phyloP scores from a whole-genome alignment of 2,113 vertebrate genomes.

The Pogona vitticeps region DNA sequence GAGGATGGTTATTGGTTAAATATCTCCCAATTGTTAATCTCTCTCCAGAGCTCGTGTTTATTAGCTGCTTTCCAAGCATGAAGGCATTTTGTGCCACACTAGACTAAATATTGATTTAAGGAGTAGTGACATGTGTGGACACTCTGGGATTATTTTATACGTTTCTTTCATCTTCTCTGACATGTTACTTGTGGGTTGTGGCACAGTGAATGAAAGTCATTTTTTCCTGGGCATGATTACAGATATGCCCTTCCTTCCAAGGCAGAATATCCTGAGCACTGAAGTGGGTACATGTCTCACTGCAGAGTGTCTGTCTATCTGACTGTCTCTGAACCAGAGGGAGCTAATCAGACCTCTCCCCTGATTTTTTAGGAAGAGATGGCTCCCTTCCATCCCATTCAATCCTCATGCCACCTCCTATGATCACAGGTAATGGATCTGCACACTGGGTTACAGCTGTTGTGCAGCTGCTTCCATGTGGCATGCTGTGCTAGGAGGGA shows the following conservation, averaged over 20 bases:
- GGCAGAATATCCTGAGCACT: not conserved
- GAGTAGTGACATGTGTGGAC: slow-evolving; percentile 70
- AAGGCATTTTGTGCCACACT: slow-evolving; percentile 64
- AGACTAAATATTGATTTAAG: slow-evolving; percentile 62
- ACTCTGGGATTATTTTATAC: slow-evolving; percentile 67
- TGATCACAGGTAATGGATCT: slow-evolving; percentile 19
- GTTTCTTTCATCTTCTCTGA: slow-evolving; percentile 60
- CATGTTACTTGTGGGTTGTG: not conserved
- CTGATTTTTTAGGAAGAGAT: no score
- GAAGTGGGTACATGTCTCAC: not conserved
- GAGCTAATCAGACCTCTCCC: no score
- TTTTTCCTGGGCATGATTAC: not conserved
- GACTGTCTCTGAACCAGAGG: no score
- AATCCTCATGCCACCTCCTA: not conserved
- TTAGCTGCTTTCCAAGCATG: slow-evolving; percentile 68
- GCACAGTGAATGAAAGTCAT: not conserved
- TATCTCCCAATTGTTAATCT: slow-evolving; percentile 53
- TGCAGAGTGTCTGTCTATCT: fast-evolving
- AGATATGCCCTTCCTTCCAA: not conserved
- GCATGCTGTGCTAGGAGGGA: not conserved
- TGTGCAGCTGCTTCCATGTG: slow-evolving; percentile 1
- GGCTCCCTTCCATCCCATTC: no score
- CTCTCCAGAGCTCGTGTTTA: slow-evolving; percentile 69
- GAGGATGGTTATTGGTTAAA: slow-evolving; percentile 53
- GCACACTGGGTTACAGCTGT: not conserved